These are phyloP conservation scores for Drosophila lacicola DNA, from an alignment of 2,888 invertebrate genomes.

Conservation along the genomic window DNA sequence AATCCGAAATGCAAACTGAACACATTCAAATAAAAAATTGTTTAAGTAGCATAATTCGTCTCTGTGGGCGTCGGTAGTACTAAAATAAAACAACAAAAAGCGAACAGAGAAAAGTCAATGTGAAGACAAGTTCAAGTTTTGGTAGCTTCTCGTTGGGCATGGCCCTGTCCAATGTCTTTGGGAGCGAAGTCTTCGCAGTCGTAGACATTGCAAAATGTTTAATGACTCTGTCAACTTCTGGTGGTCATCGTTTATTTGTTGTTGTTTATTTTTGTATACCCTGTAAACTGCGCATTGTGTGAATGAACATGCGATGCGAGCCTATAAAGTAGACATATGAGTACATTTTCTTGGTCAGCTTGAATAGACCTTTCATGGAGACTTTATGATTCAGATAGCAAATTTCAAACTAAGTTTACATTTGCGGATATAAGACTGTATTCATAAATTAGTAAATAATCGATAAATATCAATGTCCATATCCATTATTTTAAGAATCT, in stretches of 20 bases:
- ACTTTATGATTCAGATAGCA: too few relatives aligned
- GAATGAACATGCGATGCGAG: neutral
- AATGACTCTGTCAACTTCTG: constrained; percentile 45
- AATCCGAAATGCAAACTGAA: constrained; percentile 12
- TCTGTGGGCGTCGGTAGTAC: constrained; percentile 54
- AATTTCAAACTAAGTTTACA: too few relatives aligned
- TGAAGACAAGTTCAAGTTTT: constrained; percentile 50
- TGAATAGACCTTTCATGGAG: too few relatives aligned
- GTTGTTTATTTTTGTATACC: neutral
- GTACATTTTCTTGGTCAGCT: too few relatives aligned
- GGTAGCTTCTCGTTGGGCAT: neutral
- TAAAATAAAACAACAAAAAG: constrained; percentile 27
- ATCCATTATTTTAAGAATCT: too few relatives aligned
- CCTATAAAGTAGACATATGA: too few relatives aligned
- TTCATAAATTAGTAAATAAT: too few relatives aligned
- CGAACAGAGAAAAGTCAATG: constrained; percentile 16
- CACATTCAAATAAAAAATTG: constrained; percentile 24
- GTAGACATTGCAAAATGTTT: constrained; percentile 45
- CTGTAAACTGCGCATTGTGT: neutral
- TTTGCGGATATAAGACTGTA: too few relatives aligned
- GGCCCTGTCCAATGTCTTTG: constrained; percentile 44
- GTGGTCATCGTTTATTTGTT: constrained; percentile 13
- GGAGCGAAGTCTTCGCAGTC: neutral
- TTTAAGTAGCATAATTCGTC: constrained; percentile 31
- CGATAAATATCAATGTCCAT: too few relatives aligned